phyloP scores from a whole-genome alignment of 2,888 invertebrate species.

The Ophioninae sp. region DNA sequence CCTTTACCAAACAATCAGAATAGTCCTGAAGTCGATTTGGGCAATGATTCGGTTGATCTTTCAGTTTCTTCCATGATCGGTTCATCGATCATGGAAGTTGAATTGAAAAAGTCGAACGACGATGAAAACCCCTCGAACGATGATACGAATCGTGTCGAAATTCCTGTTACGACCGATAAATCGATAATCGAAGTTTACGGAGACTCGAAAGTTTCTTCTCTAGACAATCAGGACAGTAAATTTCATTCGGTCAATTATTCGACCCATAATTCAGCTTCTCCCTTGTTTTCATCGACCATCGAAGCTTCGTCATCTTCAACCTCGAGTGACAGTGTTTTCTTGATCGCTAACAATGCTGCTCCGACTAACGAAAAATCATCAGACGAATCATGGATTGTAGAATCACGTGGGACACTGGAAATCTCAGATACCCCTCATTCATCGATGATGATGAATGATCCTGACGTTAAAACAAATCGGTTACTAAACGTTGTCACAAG shows the following conservation, averaged over 20 bases:
- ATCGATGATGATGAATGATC: slow-evolving; percentile 16
- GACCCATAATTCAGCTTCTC: no score
- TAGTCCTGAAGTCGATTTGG: not conserved
- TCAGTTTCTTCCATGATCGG: no score
- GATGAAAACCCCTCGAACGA: no score
- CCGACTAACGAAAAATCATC: slow-evolving; percentile 13
- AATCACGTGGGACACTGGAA: not conserved
- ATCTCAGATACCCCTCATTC: not conserved
- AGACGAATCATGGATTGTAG: not conserved
- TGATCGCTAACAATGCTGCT: slow-evolving; percentile 30
- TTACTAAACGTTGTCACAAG: slow-evolving; percentile 1
- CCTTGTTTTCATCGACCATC: slow-evolving; percentile 12
- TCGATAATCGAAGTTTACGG: no score
- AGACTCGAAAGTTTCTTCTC: no score
- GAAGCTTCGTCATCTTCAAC: slow-evolving; percentile 14
- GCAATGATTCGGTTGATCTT: slow-evolving; percentile 17
- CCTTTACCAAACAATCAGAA: slow-evolving; percentile 2
- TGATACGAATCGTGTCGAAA: no score
- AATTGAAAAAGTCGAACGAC: no score
- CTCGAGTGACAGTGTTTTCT: slow-evolving; percentile 40
- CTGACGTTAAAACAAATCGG: not conserved
- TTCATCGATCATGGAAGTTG: no score
- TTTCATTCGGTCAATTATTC: no score
- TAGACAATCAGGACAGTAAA: no score
- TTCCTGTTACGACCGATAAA: no score